Base-by-base conservation (phyloP, 2,797 vertebrate species). In the Enteromius trimaculatus region DNA sequence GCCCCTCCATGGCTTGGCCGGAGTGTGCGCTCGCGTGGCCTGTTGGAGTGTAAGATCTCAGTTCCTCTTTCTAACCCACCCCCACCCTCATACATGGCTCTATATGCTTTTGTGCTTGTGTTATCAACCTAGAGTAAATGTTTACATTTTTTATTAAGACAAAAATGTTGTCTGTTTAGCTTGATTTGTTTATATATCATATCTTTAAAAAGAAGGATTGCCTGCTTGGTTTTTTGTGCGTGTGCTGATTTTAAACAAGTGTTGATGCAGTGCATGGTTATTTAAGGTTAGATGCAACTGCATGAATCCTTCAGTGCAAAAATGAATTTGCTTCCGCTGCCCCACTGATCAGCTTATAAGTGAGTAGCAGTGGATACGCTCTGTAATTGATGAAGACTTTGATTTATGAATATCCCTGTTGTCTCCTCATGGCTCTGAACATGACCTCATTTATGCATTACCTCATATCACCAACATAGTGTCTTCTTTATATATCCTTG, bases 31-130 rank as follows among this genome's bases (percentile, higher is more conserved):
- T 92, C 93, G 93, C 29, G 95, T 95, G 88, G 92, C 94, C 0
- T 97, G 96, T 94, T 95, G 93, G 95, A 96, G 95, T 80, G 95
- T 97, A 96, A 98, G 96, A 94, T 92, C 88, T 82, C 89, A 88
- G 89, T 77, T 78, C 87, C 87, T 90, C 72, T 82, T 75, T 26
- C 80, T 37, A 82, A 75, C 70, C 49, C 62, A 86, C 82, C 83
- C 85, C 79, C 83, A 76, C 82, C 42, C 2, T 53, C 44, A 77
- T 60, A 44, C 44, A 3, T 42, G 17, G 34, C 62, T 34, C 13
- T 23, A 19, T n/a, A 3, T 83, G 77, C 70, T 39, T 75, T 23
- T 69, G 39, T 81, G 37, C 42, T 65, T 80, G 34, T 37, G 29
- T 21, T 42, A 37, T 74, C 2, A 23, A 75, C 29, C 68, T 44